phyloP scores from a whole-genome alignment of 2,888 invertebrate genomes.

The Formica aserva region DNA sequence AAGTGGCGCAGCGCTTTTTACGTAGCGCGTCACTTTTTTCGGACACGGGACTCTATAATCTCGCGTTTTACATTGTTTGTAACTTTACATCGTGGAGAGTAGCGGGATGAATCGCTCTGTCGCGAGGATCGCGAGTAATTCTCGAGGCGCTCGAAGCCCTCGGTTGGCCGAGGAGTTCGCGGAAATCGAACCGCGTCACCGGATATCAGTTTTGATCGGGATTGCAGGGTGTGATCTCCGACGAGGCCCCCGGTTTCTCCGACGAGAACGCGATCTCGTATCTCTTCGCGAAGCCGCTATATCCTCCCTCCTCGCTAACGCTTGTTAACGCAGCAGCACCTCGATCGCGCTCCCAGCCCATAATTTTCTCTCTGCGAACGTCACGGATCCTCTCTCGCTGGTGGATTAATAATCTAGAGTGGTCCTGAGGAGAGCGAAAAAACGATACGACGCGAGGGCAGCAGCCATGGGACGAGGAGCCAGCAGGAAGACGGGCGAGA shows the following conservation, averaged over 20 bases:
- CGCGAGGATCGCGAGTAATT: constrained; percentile 2
- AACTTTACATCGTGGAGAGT: background rate
- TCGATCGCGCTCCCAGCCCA: constrained; percentile 67
- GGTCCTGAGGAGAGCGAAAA: constrained; percentile 66
- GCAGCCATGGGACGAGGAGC: constrained; percentile 22
- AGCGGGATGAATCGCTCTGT: background rate
- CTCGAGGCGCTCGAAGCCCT: background rate
- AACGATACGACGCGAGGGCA: constrained; percentile 62
- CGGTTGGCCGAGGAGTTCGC: background rate
- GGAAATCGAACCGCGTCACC: background rate
- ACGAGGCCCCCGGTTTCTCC: background rate
- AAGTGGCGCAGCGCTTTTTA: constrained; percentile 27
- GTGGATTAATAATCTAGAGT: constrained; percentile 75
- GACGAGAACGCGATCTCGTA: constrained; percentile 59
- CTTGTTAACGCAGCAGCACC: constrained; percentile 76
- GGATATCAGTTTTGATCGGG: constrained; percentile 15
- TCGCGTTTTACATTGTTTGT: background rate
- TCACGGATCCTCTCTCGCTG: constrained; percentile 70
- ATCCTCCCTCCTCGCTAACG: constrained; percentile 59
- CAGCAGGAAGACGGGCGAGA: constrained; percentile 41
- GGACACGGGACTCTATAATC: background rate
- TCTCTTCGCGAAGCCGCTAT: constrained; percentile 50
- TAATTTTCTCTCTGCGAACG: constrained; percentile 72
- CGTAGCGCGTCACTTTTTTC: background rate
- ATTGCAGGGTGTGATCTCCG: background rate